These are phyloP conservation scores for Pleuronectes platessa DNA, from an alignment of 2,113 vertebrate species.

Conservation along the genomic window DNA sequence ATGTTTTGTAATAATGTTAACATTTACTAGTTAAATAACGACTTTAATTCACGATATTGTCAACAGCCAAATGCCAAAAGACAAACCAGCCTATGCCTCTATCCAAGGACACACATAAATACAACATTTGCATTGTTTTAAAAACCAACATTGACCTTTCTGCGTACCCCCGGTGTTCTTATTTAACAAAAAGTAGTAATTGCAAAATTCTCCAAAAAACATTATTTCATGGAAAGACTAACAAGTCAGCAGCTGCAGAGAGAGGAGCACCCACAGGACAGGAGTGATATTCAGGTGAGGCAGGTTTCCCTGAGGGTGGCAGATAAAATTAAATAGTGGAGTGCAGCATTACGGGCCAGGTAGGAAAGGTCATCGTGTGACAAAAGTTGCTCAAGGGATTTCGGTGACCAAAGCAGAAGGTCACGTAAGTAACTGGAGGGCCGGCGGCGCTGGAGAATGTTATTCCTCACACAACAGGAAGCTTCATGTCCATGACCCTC, in stretches of 20 bases:
- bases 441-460: slow-evolving; percentile 44
- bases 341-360: slow-evolving; percentile 62
- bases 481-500: slow-evolving; percentile 28
- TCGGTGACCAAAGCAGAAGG: slow-evolving; percentile 72
- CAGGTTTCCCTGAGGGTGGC: slow-evolving; percentile 53
- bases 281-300: slow-evolving; percentile 69
- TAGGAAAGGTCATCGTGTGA: slow-evolving; percentile 73
- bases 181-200: slow-evolving; percentile 50
- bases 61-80: slow-evolving; percentile 1
- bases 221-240: slow-evolving; percentile 52
- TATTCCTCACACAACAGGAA: slow-evolving; percentile 46
- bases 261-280: slow-evolving; percentile 49
- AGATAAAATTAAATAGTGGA: slow-evolving; percentile 73
- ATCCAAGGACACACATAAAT: slow-evolving; percentile 16
- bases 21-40: neutral
- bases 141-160: slow-evolving; percentile 62
- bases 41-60: slow-evolving; percentile 5
- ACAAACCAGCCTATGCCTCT: slow-evolving; percentile 8
- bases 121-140: slow-evolving; percentile 2
- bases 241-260: slow-evolving; percentile 39
- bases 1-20: neutral
- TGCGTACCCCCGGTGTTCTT: slow-evolving; percentile 20
- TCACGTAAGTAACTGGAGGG: slow-evolving; percentile 64
- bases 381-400: slow-evolving; percentile 72
- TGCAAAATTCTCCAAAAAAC: slow-evolving; percentile 38